Base-by-base conservation (phyloP, 37 sponge, comb jelly and placozoan species). In the Bolinopsis microptera region DNA sequence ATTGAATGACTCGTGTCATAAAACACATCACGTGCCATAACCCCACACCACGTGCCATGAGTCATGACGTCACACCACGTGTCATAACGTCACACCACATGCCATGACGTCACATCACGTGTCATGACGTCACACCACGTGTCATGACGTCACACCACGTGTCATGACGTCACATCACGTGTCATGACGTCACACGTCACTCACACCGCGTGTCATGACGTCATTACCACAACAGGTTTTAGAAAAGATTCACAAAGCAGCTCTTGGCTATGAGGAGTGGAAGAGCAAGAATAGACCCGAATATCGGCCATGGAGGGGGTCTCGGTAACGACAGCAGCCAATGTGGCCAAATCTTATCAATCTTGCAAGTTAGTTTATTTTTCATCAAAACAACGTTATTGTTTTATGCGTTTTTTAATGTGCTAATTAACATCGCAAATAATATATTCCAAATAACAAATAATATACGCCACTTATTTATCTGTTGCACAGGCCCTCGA, bases 281-380 rank as follows among this genome's bases (percentile, higher is more conserved):
- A 96, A 96, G 86, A 34, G 39, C 0, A 76, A 94, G 38, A 93
- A 96, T 76, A 76, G 33, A 13, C 95, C 96, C 32, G 95, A 93
- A 0, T 93, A 34, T 38, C 94, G 92, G 74, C 96, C 96, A 36
- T 96, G 96, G 96, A 27, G 82, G 37, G 82, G 82, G 32, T 1
- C 33, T 1, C 36, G 82, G 23, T 30, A 27, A 9, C 36, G 32
- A 34, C 5, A 2, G 9, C 16, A 80, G 22, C 82, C 35, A 35
- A 2, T 80, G 36, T 80, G 82, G 82, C 82, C 82, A 33, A 35
- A 80, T 35, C 61, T 48, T 48, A 48, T 48, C 61, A 48, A 13
- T 48, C 61, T 13, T 48, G 61, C 61, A 48, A 48, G 61, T 48
- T 5, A 48, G 61, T 48, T 18, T 18, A 5, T 18, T 18, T 18